phyloP scores from a whole-genome alignment of 2,888 invertebrate species.

The Biston betularia region DNA sequence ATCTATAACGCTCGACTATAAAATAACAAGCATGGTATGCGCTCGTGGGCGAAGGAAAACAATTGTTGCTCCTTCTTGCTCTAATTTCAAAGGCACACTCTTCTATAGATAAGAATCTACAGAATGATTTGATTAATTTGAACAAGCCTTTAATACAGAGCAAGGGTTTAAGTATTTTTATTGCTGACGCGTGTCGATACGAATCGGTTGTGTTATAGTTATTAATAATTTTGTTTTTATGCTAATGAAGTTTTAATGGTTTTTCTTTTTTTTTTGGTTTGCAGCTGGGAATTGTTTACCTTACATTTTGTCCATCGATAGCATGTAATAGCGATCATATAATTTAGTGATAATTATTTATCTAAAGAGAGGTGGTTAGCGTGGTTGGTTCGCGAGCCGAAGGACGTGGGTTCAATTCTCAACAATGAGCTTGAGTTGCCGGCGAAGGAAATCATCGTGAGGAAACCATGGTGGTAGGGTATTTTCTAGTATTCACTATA shows the following conservation, averaged over 20 bases:
- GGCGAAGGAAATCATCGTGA: too few species aligned
- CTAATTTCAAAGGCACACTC: slow-evolving; percentile 81
- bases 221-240: slow-evolving; percentile 71
- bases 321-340: too few species aligned
- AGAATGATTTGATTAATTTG: slow-evolving; percentile 84
- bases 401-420: too few species aligned
- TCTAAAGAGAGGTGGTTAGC: too few species aligned
- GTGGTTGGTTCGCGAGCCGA: too few species aligned
- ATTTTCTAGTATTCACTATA: too few species aligned
- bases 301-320: not conserved
- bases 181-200: slow-evolving; percentile 84
- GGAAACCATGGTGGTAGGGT: too few species aligned
- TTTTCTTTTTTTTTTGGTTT: slow-evolving; percentile 49
- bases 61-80: slow-evolving; percentile 81
- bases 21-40: slow-evolving; percentile 74
- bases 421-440: too few species aligned
- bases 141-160: slow-evolving; percentile 76
- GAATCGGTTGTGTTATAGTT: slow-evolving; percentile 72
- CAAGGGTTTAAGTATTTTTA: slow-evolving; percentile 79
- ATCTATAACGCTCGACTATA: slow-evolving; percentile 73
- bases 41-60: slow-evolving; percentile 84
- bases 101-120: slow-evolving; percentile 66
- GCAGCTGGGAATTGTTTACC: slow-evolving; percentile 48
- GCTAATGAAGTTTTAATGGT: slow-evolving; percentile 75
- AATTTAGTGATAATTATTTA: too few species aligned